Evolutionary conservation across 2,888 invertebrate genomes (phyloP), one percentile per base, ranked within the genome.

Genomic region (Drosophila monieri): DNA sequence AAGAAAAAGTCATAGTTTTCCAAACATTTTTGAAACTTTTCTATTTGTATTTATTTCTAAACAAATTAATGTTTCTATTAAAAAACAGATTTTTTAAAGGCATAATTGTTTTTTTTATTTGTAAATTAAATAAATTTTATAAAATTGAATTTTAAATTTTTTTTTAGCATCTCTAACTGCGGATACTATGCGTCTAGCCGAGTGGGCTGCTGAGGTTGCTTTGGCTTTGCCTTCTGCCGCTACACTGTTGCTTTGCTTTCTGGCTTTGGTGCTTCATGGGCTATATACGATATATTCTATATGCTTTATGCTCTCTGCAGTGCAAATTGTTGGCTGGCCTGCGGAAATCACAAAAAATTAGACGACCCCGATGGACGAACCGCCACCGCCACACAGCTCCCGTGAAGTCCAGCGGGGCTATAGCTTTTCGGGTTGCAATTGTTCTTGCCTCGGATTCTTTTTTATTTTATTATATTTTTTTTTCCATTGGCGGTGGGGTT

Each of bases 311-410:
- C 53, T 60, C 69, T 65, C 9, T 66, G 60, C 73, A 73, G 52
- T 73, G 68, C 68, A 69, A 68, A 61, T 68, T 69, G 68, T 61
- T 68, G 57, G 35, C 67, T 72, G 67, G 61, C 70, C 75, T 72
- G 58, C 79, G 84, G 84, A 81, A 77, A 84, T 80, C 80, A 80
- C 70, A 72, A 80, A 61, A 80, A 78, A 76, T 84, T 77, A 76
- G 70, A 52, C 77, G 48, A 64, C 72, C 80, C 76, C 83, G 75
- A 60, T 73, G 76, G 60, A 72, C 72, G 71, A 59, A 57, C 57
- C 56, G 47, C 15, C 27, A 57, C 57, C 56, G 47, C 15, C 27
- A 35, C 18, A 4, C 2, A 56, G 35, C 46, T 53, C 35, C 71
- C 72, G 78, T 77, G 77, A 81, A 81, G 77, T 62, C 59, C 70